Evolutionary conservation across 2,113 vertebrate species (phyloP).

Genomic region (Lichenostomus cassidix): DNA sequence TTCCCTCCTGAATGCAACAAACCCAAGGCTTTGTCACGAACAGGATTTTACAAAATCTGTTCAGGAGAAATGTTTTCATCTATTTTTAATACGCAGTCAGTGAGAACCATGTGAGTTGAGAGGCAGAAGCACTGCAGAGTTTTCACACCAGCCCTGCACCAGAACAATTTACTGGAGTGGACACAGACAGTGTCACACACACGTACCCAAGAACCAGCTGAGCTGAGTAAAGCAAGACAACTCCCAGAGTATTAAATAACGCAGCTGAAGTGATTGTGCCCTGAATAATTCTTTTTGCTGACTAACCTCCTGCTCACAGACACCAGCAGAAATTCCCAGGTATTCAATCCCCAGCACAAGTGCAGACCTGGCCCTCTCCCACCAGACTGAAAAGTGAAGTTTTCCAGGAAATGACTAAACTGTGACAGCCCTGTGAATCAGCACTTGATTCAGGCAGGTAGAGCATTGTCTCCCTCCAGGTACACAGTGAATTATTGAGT

Average conservation of each 20-base stretch:
- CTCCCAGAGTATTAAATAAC: background rate
- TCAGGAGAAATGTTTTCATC: background rate
- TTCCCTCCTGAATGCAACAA: background rate
- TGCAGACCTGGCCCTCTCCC: background rate
- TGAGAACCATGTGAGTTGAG: background rate
- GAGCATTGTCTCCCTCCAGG: background rate
- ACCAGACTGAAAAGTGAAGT: background rate
- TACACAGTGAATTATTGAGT: background rate
- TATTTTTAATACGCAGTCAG: background rate
- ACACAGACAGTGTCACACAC: background rate
- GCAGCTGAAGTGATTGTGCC: background rate
- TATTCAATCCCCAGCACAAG: background rate
- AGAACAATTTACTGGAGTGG: background rate
- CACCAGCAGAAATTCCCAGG: background rate
- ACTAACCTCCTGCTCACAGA: background rate
- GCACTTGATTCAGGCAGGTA: background rate
- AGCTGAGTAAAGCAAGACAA: background rate
- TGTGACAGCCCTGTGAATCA: conserved; percentile 23
- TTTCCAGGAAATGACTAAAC: conserved; percentile 39
- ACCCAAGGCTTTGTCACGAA: background rate
- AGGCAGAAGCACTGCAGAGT: background rate
- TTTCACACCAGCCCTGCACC: background rate
- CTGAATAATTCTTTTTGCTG: background rate
- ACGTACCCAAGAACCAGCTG: accelerated
- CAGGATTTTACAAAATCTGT: background rate